Percentiles rank a stretch among this genome's conserved stretches.
These are phyloP conservation scores for Sylvilagus bachmani DNA, from an alignment of 2,113 vertebrate species.

Conservation along the genomic window DNA sequence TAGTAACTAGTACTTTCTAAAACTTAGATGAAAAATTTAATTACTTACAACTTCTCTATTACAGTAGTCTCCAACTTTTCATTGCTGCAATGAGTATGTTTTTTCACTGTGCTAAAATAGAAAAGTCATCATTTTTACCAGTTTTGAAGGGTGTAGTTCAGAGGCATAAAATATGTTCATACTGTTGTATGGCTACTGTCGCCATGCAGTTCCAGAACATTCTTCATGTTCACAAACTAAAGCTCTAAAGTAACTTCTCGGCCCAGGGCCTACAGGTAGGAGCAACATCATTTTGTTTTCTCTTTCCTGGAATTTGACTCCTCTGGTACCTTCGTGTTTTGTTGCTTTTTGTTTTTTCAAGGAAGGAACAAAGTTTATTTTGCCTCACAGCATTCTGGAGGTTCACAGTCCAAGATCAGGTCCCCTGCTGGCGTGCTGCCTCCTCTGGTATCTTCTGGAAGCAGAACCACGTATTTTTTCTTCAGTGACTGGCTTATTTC, in stretches of 20 bases:
- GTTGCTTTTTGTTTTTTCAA: too few relatives aligned
- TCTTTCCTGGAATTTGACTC: not conserved
- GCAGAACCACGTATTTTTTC: not conserved
- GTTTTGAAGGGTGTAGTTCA: not conserved
- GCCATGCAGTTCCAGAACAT: not conserved
- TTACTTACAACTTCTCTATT: not conserved
- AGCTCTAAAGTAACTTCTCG: not conserved
- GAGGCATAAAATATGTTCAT: not conserved
- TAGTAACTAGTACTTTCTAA: constrained; percentile 8
- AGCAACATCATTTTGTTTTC: not conserved
- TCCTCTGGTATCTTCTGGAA: not conserved
- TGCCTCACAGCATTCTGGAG: too few relatives aligned
- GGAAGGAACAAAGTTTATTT: too few relatives aligned
- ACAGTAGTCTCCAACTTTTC: not conserved
- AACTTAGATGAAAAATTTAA: not conserved
- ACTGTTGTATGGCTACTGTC: not conserved
- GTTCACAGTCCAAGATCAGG: too few relatives aligned
- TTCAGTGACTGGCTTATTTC: not conserved
- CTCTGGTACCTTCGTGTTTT: not conserved
- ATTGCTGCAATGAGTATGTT: not conserved
- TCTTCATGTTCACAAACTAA: not conserved
- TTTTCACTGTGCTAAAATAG: not conserved
- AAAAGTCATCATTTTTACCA: not conserved
- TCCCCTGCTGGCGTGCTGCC: too few relatives aligned
- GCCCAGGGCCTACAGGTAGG: not conserved